Evolutionary conservation across 2,888 invertebrate species (phyloP).

Genomic region (Apoderus coryli): DNA sequence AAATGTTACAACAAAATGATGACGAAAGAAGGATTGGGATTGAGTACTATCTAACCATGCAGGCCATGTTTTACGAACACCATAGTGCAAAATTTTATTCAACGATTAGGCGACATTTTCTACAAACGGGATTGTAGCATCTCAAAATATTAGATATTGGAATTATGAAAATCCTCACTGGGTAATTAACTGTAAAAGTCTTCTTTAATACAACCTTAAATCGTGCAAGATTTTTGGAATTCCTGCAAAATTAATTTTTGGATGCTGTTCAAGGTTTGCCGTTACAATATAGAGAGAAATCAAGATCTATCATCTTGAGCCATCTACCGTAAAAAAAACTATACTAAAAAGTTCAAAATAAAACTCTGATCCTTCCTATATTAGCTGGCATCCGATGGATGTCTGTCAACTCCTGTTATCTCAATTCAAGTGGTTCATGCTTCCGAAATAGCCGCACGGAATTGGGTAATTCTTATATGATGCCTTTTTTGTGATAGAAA

Average conservation of each 20-base stretch:
- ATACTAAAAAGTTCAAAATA: no score
- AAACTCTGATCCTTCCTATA: no score
- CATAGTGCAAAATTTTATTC: conserved; percentile 9
- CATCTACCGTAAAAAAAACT: no score
- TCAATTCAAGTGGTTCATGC: no score
- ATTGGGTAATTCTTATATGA: no score
- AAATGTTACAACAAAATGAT: conserved; percentile 9
- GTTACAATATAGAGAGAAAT: conserved; percentile 1
- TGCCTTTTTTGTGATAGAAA: no score
- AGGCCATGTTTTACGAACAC: conserved; percentile 1
- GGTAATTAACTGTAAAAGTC: conserved; percentile 10
- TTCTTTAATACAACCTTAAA: conserved; percentile 3
- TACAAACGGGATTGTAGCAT: conserved; percentile 10
- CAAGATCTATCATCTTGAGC: no score
- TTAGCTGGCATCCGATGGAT: no score
- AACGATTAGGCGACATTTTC: conserved; percentile 13
- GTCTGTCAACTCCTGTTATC: no score
- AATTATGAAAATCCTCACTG: conserved; percentile 11
- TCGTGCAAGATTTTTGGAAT: conserved; percentile 1
- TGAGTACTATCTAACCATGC: conserved; percentile 7
- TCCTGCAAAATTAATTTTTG: conserved; percentile 1
- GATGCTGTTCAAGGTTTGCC: conserved; percentile 2
- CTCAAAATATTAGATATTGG: conserved; percentile 11
- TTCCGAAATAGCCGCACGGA: no score
- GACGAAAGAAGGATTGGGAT: conserved; percentile 9